Percentiles rank a stretch among this genome's conserved stretches.
Conservation (phyloP, 2,797 vertebrate genomes). For the Bradypodion ventrale region DNA sequence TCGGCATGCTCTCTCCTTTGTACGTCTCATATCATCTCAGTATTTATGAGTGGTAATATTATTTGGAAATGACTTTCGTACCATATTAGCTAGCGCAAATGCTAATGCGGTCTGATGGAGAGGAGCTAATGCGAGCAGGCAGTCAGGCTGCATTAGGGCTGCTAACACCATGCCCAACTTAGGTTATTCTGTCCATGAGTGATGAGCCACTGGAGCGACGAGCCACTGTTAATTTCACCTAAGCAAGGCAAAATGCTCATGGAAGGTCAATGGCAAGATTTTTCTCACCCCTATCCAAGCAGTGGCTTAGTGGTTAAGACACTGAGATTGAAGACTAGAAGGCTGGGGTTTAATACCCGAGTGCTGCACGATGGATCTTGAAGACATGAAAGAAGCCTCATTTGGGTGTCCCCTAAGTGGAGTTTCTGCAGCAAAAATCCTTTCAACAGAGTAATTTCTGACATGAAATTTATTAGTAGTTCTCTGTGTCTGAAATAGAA, state of each 20-base stretch:
- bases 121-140: slow-evolving; percentile 5
- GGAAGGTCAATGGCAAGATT: background rate
- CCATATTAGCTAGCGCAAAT: slow-evolving; percentile 35
- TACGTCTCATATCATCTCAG: slow-evolving; percentile 50
- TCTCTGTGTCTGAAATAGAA: too few relatives aligned
- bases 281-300: background rate
- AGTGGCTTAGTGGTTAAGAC: too few relatives aligned
- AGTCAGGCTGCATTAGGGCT: slow-evolving; percentile 42
- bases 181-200: background rate
- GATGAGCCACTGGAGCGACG: background rate
- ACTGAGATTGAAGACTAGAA: too few relatives aligned
- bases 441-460: too few relatives aligned
- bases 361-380: too few relatives aligned
- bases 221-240: background rate
- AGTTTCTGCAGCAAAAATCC: too few relatives aligned
- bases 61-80: slow-evolving; percentile 66
- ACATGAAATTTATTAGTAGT: too few relatives aligned
- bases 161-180: slow-evolving; percentile 35
- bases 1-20: slow-evolving; percentile 32
- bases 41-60: slow-evolving; percentile 53
- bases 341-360: too few relatives aligned
- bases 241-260: background rate
- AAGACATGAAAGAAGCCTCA: too few relatives aligned
- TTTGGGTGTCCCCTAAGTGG: too few relatives aligned
- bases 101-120: slow-evolving; percentile 54